Conservation (phyloP, 2,888 invertebrate species). For the Dromius quadrimaculatus region DNA sequence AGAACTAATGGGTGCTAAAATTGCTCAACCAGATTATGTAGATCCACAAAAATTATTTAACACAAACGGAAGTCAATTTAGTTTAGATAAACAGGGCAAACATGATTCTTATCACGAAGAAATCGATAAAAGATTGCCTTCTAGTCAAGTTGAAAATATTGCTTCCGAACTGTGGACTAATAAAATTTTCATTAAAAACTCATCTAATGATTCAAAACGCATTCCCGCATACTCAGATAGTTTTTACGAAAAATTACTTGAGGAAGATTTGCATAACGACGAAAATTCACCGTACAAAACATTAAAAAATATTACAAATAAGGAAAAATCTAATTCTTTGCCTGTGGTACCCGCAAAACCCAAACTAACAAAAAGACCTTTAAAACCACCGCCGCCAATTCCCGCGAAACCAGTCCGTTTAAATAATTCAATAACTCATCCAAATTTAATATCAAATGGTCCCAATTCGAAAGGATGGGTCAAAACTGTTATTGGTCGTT, state of each 20-base stretch:
- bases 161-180: conserved; percentile 60
- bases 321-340: conserved; percentile 1
- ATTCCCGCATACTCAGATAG: conserved; percentile 13
- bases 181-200: conserved; percentile 22
- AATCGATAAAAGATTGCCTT: conserved; percentile 40
- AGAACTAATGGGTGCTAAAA: conserved; percentile 85
- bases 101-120: conserved; percentile 52
- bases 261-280: conserved; percentile 42
- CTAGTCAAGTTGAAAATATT: conserved; percentile 71
- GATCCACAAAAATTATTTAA: conserved; percentile 78
- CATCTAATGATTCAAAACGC: conserved; percentile 16
- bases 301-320: conserved; percentile 6
- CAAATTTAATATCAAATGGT: conserved; percentile 30
- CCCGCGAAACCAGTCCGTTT: conserved; percentile 71
- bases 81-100: conserved; percentile 55
- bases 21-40: conserved; percentile 89
- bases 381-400: conserved; percentile 75
- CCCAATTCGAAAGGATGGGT: conserved; percentile 75
- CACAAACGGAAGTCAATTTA: conserved; percentile 54
- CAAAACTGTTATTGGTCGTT: conserved; percentile 79
- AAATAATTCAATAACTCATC: conserved; percentile 26
- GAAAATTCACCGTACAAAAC: conserved; percentile 18
- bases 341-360: conserved; percentile 17
- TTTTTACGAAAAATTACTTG: conserved; percentile 46
- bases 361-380: conserved; percentile 60